Conservation (phyloP, 1,140 invertebrate species). For the Diploscapter pachys region DNA sequence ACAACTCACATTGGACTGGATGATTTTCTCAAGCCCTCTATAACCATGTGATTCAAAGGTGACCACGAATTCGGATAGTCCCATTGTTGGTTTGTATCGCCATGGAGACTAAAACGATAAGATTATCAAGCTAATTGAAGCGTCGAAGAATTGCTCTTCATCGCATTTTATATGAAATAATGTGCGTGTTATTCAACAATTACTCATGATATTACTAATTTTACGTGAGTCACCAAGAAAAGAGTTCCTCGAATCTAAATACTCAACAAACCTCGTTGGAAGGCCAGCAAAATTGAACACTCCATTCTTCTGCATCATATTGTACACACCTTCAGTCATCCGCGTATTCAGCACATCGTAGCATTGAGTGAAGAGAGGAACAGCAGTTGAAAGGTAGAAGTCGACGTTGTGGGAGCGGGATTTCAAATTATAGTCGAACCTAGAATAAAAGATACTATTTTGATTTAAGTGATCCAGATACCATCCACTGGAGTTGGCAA, state of each 20-base stretch:
- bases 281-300: conserved; percentile 69
- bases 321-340: conserved; percentile 64
- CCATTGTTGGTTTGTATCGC: conserved; percentile 82
- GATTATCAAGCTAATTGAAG: background rate
- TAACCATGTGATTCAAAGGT: conserved; percentile 76
- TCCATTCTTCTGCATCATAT: conserved; percentile 68
- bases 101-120: conserved; percentile 66
- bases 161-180: no score
- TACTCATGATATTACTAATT: no score
- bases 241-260: background rate
- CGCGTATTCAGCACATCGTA: conserved; percentile 50
- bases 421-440: conserved; percentile 75
- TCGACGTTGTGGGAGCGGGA: conserved; percentile 68
- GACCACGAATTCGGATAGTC: conserved; percentile 91
- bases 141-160: background rate
- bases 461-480: background rate
- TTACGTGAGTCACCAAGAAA: background rate
- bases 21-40: conserved; percentile 68
- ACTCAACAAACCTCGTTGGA: conserved; percentile 64
- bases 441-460: conserved; percentile 34
- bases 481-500: conserved; percentile 79
- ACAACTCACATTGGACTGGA: conserved; percentile 42
- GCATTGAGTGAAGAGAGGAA: conserved; percentile 76
- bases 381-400: conserved; percentile 79
- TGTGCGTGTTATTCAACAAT: no score